Evolutionary conservation across 1,140 invertebrate genomes (phyloP).

Genomic region (Drosophila ambigua): DNA sequence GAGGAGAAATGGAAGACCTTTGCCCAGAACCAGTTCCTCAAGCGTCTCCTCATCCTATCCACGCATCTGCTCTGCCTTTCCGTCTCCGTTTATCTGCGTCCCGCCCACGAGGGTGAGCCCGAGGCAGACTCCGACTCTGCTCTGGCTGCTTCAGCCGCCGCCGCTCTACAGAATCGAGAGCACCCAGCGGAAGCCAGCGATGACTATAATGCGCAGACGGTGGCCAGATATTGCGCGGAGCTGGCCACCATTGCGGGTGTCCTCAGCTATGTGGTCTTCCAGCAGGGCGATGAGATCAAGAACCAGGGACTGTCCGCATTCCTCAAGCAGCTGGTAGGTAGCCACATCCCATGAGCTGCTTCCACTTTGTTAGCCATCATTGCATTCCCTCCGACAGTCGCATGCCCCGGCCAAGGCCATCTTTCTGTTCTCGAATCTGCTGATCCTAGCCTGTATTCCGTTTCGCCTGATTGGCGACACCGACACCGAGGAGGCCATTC

Average conservation of each 20-base stretch:
- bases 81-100: slow-evolving; percentile 94
- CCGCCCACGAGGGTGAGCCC: slow-evolving; percentile 86
- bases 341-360: background rate
- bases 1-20: slow-evolving; percentile 99
- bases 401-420: slow-evolving; percentile 97
- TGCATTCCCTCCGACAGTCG: slow-evolving; percentile 86
- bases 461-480: slow-evolving; percentile 90
- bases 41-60: slow-evolving; percentile 93
- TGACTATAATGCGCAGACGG: slow-evolving; percentile 84
- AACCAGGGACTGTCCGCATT: slow-evolving; percentile 96
- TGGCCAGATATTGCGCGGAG: slow-evolving; percentile 91
- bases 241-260: slow-evolving; percentile 93
- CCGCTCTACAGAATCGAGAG: slow-evolving; percentile 28
- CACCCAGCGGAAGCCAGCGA: background rate
- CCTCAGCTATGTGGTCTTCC: slow-evolving; percentile 93
- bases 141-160: slow-evolving; percentile 5
- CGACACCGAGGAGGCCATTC: slow-evolving; percentile 94
- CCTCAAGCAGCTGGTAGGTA: slow-evolving; percentile 94
- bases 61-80: slow-evolving; percentile 95
- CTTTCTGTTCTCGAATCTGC: slow-evolving; percentile 95
- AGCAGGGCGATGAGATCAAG: slow-evolving; percentile 96
- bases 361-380: background rate
- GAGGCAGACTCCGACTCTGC: slow-evolving; percentile 45
- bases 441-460: slow-evolving; percentile 96
- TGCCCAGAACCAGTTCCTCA: slow-evolving; percentile 96